Evolutionary conservation across 1,140 invertebrate species (phyloP).

Genomic region (Ectropis grisescens): DNA sequence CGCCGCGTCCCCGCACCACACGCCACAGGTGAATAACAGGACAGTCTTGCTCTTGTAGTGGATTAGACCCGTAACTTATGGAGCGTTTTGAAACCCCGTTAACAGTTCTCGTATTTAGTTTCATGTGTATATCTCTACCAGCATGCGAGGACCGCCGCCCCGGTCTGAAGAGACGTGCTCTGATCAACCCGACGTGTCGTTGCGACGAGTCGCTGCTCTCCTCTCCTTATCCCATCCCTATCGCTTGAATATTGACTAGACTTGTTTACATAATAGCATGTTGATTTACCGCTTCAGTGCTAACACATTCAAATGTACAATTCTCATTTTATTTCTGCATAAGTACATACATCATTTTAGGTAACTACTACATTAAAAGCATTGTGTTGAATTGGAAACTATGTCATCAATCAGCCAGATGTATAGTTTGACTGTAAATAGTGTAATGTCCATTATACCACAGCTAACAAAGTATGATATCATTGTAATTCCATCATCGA

Average conservation of each 20-base stretch:
- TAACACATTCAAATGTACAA: conserved; percentile 19
- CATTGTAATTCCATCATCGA: too few species aligned
- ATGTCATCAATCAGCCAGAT: too few species aligned
- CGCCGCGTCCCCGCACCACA: conserved; percentile 9
- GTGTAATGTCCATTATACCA: too few species aligned
- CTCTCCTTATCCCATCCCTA: conserved; percentile 14
- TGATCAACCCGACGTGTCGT: conserved; percentile 15
- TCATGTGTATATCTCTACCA: conserved; percentile 45
- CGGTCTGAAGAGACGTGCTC: conserved; percentile 39
- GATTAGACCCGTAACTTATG: conserved; percentile 40
- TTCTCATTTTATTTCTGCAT: too few species aligned
- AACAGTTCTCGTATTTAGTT: conserved; percentile 45
- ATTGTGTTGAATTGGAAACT: too few species aligned
- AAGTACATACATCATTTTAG: too few species aligned
- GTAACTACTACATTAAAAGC: too few species aligned
- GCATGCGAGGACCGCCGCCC: conserved; percentile 52
- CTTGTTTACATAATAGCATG: conserved; percentile 22
- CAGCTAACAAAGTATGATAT: too few species aligned
- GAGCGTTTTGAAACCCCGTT: conserved; percentile 31
- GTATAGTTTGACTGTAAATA: too few species aligned
- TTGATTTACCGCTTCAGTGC: conserved; percentile 22
- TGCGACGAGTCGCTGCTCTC: conserved; percentile 20
- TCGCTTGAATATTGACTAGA: conserved; percentile 15
- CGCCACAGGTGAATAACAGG: conserved; percentile 57
- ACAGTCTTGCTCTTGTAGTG: conserved; percentile 51